These are phyloP conservation scores for Pipistrellus pygmaeus DNA, from an alignment of 2,797 vertebrate species.

Conservation along the genomic window DNA sequence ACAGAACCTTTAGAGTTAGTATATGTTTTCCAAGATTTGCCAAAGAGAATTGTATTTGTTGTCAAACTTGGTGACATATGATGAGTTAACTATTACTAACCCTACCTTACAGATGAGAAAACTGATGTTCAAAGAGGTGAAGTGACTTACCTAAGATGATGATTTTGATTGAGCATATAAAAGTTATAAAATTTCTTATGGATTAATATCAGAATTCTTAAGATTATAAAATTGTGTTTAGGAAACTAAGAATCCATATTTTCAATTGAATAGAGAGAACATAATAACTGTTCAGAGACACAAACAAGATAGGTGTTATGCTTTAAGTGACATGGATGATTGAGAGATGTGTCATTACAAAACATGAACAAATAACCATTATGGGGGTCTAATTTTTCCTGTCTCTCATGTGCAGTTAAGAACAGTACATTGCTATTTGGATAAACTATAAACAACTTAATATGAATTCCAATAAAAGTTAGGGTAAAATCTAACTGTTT, in stretches of 20 bases:
- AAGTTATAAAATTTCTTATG: background rate
- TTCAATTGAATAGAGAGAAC: background rate
- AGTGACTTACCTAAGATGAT: background rate
- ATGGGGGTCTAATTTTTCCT: background rate
- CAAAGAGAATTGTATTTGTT: background rate
- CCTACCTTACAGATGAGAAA: background rate
- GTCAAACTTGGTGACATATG: background rate
- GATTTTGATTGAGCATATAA: background rate
- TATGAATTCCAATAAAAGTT: background rate
- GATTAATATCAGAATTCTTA: background rate
- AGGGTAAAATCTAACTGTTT: background rate
- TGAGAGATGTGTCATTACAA: background rate
- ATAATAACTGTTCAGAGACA: background rate
- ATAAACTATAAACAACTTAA: conserved; percentile 39
- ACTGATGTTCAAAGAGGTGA: background rate
- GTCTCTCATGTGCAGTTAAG: background rate
- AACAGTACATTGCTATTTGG: background rate
- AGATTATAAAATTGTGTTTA: background rate
- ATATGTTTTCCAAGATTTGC: background rate
- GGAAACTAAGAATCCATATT: background rate
- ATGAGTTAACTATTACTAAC: background rate
- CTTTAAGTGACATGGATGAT: background rate
- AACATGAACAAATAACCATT: background rate
- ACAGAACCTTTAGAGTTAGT: background rate
- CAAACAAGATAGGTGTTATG: background rate